phyloP scores from a whole-genome alignment of 2,113 vertebrate genomes.

The Natator depressus region DNA sequence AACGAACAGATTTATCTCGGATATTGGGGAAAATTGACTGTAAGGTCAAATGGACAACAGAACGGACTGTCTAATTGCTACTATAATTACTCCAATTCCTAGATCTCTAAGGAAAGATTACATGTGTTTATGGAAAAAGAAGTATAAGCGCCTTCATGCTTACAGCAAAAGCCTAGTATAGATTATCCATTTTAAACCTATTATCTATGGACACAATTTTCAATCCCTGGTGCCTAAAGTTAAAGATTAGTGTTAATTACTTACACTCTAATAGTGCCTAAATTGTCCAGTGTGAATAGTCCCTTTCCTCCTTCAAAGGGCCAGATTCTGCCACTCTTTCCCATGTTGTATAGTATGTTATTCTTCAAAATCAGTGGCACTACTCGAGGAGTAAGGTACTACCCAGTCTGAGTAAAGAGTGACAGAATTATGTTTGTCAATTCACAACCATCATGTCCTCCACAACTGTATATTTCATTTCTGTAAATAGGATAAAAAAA shows the following conservation, averaged over 20 bases:
- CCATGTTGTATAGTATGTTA: neutral
- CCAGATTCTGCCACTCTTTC: slow-evolving; percentile 21
- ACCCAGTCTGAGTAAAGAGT: neutral
- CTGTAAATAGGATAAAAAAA: neutral
- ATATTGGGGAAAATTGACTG: neutral
- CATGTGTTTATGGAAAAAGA: neutral
- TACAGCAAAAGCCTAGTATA: neutral
- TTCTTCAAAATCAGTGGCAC: neutral
- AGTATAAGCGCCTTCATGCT: neutral
- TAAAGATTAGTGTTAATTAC: neutral
- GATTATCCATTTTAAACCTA: neutral
- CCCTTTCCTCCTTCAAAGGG: neutral
- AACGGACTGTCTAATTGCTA: neutral
- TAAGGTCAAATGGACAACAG: slow-evolving; percentile 29
- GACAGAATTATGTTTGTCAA: neutral
- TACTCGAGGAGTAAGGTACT: neutral
- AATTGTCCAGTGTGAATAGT: neutral
- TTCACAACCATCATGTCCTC: neutral
- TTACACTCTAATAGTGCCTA: neutral
- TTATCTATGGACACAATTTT: neutral
- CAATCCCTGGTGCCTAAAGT: fast-evolving
- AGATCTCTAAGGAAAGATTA: neutral
- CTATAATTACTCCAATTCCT: neutral
- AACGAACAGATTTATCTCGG: slow-evolving; percentile 44
- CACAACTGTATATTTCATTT: neutral